Percentiles rank a stretch among this genome's conserved stretches.
These are phyloP conservation scores for Cenopis cana DNA, from an alignment of 2,888 invertebrate genomes.

Conservation along the genomic window DNA sequence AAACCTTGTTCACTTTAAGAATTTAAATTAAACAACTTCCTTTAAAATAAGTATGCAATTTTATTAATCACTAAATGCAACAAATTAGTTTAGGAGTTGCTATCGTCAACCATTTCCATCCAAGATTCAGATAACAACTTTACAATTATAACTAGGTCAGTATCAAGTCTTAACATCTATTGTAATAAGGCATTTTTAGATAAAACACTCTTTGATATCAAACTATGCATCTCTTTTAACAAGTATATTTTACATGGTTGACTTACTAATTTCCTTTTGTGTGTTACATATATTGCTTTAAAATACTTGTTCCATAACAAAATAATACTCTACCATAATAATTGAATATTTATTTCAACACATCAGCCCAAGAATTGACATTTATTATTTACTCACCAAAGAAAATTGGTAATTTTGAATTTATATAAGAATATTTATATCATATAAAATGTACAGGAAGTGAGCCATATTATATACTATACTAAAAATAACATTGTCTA, in stretches of 20 bases:
- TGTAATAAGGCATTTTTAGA: slow-evolving; percentile 84
- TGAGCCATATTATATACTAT: slow-evolving; percentile 14
- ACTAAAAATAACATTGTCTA: slow-evolving; percentile 46
- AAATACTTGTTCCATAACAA: slow-evolving; percentile 69
- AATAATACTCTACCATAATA: slow-evolving; percentile 70
- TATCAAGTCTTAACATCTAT: slow-evolving; percentile 83
- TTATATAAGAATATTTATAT: slow-evolving; percentile 8
- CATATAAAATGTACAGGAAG: slow-evolving; percentile 28
- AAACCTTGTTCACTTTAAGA: slow-evolving; percentile 5
- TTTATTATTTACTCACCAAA: slow-evolving; percentile 45
- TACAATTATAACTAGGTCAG: slow-evolving; percentile 78
- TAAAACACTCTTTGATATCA: slow-evolving; percentile 82
- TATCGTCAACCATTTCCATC: slow-evolving; percentile 68
- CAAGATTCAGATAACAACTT: slow-evolving; percentile 74
- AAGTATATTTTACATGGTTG: slow-evolving; percentile 71
- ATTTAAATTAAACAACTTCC: slow-evolving; percentile 56
- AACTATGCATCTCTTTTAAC: slow-evolving; percentile 81
- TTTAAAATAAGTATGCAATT: slow-evolving; percentile 84
- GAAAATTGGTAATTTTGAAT: slow-evolving; percentile 19
- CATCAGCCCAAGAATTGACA: slow-evolving; percentile 80
- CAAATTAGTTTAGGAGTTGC: slow-evolving; percentile 81
- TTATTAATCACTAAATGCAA: slow-evolving; percentile 85
- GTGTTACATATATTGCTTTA: slow-evolving; percentile 75
- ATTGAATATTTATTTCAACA: slow-evolving; percentile 71
- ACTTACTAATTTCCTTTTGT: slow-evolving; percentile 54